Evolutionary conservation across 2,113 vertebrate genomes (phyloP).

Genomic region (Balaenoptera acutorostrata): DNA sequence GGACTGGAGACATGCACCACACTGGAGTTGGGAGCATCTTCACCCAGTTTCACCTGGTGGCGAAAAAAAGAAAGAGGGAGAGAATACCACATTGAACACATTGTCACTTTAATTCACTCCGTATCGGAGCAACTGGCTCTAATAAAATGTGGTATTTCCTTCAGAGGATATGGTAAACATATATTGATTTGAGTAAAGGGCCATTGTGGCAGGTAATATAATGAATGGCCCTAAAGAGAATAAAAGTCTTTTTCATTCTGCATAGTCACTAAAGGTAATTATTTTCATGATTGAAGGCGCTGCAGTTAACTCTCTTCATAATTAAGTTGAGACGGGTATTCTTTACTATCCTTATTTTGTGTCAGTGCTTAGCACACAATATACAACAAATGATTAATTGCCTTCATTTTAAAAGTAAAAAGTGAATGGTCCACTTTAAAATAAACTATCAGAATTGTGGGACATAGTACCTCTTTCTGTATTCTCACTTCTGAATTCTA

Average conservation of each 20-base stretch:
- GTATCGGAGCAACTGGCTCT: background rate
- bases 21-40: conserved; percentile 93
- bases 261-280: background rate
- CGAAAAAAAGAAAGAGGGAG: conserved; percentile 40
- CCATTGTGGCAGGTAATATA: background rate
- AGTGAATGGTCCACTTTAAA: conserved; percentile 29
- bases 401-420: conserved; percentile 59
- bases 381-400: conserved; percentile 45
- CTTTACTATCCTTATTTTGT: background rate
- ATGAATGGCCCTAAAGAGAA: background rate
- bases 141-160: background rate
- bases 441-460: conserved; percentile 4
- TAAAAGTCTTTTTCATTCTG: background rate
- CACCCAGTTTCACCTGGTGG: conserved; percentile 91
- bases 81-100: background rate
- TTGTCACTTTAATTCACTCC: background rate
- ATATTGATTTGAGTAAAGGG: conserved; percentile 20
- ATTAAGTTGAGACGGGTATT: background rate
- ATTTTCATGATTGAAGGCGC: background rate
- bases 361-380: background rate
- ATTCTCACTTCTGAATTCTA: conserved; percentile 20
- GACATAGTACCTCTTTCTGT: conserved; percentile 18
- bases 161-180: background rate
- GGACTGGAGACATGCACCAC: conserved; percentile 88
- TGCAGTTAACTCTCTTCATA: background rate